Evolutionary conservation across 2,113 vertebrate genomes (phyloP).

Genomic region (Sceloporus undulatus): DNA sequence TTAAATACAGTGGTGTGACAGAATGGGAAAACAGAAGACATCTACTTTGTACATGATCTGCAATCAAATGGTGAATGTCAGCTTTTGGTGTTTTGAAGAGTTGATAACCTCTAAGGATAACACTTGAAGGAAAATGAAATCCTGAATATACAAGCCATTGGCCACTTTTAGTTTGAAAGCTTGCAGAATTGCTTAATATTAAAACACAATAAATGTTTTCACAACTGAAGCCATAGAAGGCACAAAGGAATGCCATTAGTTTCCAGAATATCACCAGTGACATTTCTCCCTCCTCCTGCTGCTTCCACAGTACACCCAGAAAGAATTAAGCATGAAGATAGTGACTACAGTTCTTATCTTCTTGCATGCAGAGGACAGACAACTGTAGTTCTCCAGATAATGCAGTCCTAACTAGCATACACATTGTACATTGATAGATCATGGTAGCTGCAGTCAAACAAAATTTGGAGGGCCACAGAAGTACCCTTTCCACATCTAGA

Average conservation of each 20-base stretch:
- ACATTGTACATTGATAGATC: no score
- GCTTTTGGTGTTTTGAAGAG: neutral
- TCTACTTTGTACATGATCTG: constrained; percentile 21
- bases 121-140: neutral
- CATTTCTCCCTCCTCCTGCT: neutral
- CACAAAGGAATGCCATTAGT: neutral
- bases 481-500: neutral
- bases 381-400: neutral
- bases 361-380: neutral
- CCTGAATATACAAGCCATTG: neutral
- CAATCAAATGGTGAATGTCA: neutral
- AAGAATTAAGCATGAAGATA: neutral
- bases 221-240: neutral
- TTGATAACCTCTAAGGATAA: constrained; percentile 5
- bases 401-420: no score
- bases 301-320: neutral
- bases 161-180: constrained; percentile 18
- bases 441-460: no score
- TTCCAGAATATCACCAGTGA: neutral
- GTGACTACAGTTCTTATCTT: neutral
- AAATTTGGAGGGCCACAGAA: no score
- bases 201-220: constrained; percentile 13
- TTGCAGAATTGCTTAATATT: neutral
- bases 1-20: constrained; percentile 11
- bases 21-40: neutral